Conservation (phyloP, 2,797 vertebrate species). For the Stomatorhinus walkeri region DNA sequence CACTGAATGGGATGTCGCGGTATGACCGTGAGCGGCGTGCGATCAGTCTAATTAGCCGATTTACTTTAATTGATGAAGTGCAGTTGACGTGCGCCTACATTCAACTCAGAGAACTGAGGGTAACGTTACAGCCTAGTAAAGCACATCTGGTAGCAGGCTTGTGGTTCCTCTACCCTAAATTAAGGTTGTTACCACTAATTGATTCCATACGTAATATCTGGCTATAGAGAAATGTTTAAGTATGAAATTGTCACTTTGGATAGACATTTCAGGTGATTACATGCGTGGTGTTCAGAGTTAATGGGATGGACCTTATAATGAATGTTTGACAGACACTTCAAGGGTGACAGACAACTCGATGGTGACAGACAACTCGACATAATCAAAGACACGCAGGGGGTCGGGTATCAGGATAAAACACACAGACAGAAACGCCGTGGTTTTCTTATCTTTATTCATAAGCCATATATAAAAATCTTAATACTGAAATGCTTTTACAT, state of each 20-base stretch:
- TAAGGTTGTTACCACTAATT: constrained; percentile 1
- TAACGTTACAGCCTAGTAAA: neutral
- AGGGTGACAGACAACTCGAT: neutral
- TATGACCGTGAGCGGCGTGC: neutral
- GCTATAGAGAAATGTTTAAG: neutral
- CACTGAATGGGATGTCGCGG: neutral
- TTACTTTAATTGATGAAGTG: neutral
- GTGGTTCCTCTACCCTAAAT: neutral
- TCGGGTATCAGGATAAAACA: neutral
- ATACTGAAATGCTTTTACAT: constrained; percentile 68
- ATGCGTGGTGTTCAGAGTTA: neutral
- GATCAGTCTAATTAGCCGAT: neutral
- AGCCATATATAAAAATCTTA: constrained; percentile 64
- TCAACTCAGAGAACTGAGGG: neutral
- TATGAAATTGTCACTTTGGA: neutral
- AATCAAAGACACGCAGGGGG: neutral
- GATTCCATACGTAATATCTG: neutral
- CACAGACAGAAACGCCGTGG: neutral
- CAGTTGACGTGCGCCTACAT: neutral
- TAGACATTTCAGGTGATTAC: neutral
- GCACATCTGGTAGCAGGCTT: neutral
- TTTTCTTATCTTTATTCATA: constrained; percentile 64
- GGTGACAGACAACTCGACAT: neutral
- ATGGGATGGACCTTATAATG: neutral
- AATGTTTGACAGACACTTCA: neutral